A percentile compares a stretch with the other conserved stretches of the same genome.
These are phyloP conservation scores for Baccha elongata DNA, from an alignment of 2,888 invertebrate species.

Conservation along the genomic window DNA sequence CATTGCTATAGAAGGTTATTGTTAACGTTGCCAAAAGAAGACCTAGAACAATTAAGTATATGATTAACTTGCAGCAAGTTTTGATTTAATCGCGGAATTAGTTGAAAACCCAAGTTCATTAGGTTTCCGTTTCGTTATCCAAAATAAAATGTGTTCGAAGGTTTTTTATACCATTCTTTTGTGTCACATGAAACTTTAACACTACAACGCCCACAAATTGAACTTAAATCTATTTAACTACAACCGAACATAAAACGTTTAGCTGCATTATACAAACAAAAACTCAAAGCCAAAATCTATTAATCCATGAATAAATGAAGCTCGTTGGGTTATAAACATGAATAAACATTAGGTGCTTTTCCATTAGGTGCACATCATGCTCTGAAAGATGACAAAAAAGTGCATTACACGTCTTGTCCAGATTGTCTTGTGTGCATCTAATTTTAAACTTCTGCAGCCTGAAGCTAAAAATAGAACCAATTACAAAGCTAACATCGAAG, in stretches of 20 bases:
- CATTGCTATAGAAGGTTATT: no score
- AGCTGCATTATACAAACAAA: not conserved
- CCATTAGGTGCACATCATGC: slow-evolving; percentile 2
- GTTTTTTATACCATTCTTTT: no score
- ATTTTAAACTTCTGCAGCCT: slow-evolving; percentile 32
- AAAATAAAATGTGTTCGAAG: no score
- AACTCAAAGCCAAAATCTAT: not conserved
- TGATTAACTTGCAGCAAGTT: no score
- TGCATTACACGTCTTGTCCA: slow-evolving; percentile 2
- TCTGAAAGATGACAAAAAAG: not conserved
- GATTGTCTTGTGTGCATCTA: slow-evolving; percentile 11
- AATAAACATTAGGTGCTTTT: slow-evolving; percentile 13
- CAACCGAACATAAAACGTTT: not conserved
- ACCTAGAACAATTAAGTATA: no score
- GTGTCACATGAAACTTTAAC: no score
- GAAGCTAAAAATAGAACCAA: slow-evolving; percentile 35
- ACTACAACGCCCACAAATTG: not conserved
- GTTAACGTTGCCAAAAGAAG: no score
- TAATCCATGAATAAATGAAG: slow-evolving; percentile 15
- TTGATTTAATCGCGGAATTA: no score
- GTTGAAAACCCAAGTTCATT: no score
- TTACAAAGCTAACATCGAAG: not conserved
- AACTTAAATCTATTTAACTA: not conserved
- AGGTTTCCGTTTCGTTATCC: no score
- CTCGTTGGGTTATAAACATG: slow-evolving; percentile 22